Evolutionary conservation across 1,140 invertebrate genomes (phyloP).

Genomic region (Trachymyrmex septentrionalis): DNA sequence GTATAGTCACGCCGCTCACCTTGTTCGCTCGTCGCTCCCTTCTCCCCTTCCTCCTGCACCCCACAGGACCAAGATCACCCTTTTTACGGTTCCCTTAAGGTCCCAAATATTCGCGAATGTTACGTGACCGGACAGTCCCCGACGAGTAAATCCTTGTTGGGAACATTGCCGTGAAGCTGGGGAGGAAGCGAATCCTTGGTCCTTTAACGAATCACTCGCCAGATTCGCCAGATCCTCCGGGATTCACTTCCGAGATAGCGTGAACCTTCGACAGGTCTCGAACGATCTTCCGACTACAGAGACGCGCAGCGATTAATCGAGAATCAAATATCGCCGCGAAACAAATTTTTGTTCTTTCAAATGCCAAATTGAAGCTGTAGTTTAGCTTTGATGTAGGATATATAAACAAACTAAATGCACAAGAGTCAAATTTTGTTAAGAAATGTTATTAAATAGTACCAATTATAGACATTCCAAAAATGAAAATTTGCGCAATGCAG

Average conservation of each 20-base stretch:
- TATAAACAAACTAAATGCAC: not conserved
- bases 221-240: constrained; percentile 1
- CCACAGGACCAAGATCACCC: constrained; percentile 46
- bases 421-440: not conserved
- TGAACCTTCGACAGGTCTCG: not conserved
- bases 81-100: constrained; percentile 43
- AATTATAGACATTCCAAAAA: not conserved
- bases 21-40: constrained; percentile 71
- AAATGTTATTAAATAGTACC: not conserved
- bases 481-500: not conserved
- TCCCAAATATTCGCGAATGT: constrained; percentile 73
- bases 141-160: constrained; percentile 40
- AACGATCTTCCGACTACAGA: not conserved
- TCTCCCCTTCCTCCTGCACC: constrained; percentile 10
- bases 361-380: not conserved
- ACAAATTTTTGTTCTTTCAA: not conserved
- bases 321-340: no score
- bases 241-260: constrained; percentile 46
- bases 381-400: not conserved
- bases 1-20: constrained; percentile 74
- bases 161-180: constrained; percentile 1
- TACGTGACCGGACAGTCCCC: constrained; percentile 44
- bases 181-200: constrained; percentile 20
- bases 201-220: constrained; percentile 63
- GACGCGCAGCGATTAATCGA: not conserved